Conservation (phyloP, 2,888 invertebrate species). For the Pachliopta kotzebuea region DNA sequence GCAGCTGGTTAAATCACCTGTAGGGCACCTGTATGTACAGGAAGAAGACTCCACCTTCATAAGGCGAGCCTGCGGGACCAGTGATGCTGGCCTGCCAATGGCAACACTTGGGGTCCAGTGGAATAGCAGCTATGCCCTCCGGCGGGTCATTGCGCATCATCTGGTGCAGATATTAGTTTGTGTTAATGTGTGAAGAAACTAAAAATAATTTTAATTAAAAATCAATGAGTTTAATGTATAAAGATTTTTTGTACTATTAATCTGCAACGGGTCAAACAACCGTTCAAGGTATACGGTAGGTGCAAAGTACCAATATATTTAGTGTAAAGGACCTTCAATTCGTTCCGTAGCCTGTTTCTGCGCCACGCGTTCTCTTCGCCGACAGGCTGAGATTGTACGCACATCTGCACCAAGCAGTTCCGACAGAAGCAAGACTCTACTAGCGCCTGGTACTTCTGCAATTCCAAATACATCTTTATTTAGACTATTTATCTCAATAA, state of each 20-base stretch:
- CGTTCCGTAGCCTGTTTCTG: slow-evolving; percentile 88
- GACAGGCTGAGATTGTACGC: slow-evolving; percentile 84
- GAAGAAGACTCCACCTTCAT: slow-evolving; percentile 96
- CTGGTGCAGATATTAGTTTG: slow-evolving; percentile 40
- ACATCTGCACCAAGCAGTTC: slow-evolving; percentile 92
- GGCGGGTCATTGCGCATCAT: slow-evolving; percentile 88
- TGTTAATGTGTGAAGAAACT: no score
- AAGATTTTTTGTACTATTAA: no score
- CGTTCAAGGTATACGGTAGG: no score
- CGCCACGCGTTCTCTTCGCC: slow-evolving; percentile 91
- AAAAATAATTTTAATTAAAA: no score
- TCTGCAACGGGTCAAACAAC: no score
- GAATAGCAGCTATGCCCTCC: slow-evolving; percentile 91
- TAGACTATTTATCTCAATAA: no score
- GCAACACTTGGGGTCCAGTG: slow-evolving; percentile 88
- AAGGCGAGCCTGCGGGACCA: slow-evolving; percentile 95
- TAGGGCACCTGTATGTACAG: slow-evolving; percentile 94
- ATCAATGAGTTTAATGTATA: no score
- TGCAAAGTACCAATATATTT: no score
- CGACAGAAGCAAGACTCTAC: slow-evolving; percentile 92
- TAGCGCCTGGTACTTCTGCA: slow-evolving; percentile 82
- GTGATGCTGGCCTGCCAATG: slow-evolving; percentile 97
- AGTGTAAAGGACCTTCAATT: slow-evolving; percentile 77
- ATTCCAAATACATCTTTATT: neutral
- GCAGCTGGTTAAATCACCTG: slow-evolving; percentile 74